Conservation (phyloP, 2,797 vertebrate genomes). For the Eurystomus glaucurus region DNA sequence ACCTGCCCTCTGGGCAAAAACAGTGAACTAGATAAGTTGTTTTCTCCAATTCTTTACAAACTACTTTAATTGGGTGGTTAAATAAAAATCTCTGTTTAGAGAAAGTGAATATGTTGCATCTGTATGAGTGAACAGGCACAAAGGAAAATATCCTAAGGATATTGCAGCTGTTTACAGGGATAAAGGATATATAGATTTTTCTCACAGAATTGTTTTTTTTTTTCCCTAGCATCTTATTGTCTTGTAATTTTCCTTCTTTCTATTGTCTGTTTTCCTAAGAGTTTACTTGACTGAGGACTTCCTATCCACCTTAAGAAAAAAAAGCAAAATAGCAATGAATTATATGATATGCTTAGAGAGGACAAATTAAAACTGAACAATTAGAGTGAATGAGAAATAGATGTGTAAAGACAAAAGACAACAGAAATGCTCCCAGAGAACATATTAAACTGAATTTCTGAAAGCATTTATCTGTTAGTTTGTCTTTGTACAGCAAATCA, state of each 20-base stretch:
- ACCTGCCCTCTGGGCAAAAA: background rate
- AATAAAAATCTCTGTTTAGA: background rate
- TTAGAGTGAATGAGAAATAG: background rate
- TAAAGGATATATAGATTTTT: background rate
- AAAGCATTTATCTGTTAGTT: background rate
- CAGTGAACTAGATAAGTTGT: background rate
- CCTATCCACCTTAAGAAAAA: background rate
- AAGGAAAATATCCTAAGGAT: background rate
- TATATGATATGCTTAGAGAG: background rate
- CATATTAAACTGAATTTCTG: background rate
- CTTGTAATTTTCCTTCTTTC: background rate
- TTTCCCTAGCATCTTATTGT: background rate
- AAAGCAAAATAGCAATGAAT: background rate
- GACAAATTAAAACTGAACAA: background rate
- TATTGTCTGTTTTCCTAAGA: background rate
- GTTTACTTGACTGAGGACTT: background rate
- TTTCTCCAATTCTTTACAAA: background rate
- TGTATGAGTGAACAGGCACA: background rate
- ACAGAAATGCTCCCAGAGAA: background rate
- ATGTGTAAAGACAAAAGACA: background rate
- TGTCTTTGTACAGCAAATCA: background rate
- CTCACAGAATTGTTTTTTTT: accelerated
- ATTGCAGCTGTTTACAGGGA: background rate
- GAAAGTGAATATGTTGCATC: background rate
- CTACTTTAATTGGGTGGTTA: conserved; percentile 6